A percentile compares a stretch with the other conserved stretches of the same genome.
Evolutionary conservation across 2,888 invertebrate species (phyloP).

Genomic region (Amiota mariae): DNA sequence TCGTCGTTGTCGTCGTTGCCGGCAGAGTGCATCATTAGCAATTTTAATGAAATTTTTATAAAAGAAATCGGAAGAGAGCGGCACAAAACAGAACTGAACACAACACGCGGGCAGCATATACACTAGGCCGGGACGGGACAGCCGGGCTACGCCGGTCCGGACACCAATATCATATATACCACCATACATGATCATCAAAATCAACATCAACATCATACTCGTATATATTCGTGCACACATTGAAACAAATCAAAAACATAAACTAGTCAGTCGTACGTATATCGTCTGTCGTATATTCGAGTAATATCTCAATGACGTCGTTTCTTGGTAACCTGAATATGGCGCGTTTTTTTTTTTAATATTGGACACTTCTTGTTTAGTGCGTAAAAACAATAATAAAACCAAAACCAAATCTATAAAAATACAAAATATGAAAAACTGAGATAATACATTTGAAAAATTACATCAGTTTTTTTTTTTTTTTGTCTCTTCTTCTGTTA

Average conservation of each 20-base stretch:
- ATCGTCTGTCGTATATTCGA: no score
- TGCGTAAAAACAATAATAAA: not conserved
- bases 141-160: not conserved
- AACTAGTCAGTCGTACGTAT: no score
- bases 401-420: not conserved
- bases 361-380: no score
- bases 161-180: no score
- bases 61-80: not conserved
- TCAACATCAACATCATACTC: not conserved
- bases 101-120: not conserved
- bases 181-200: not conserved
- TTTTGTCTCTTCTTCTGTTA: not conserved
- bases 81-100: not conserved
- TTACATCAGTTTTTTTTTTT: slow-evolving; percentile 33
- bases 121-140: not conserved
- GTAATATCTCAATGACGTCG: no score
- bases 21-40: not conserved
- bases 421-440: not conserved
- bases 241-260: not conserved
- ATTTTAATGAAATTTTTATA: not conserved
- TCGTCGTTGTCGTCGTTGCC: no score
- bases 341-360: no score
- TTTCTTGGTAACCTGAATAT: no score
- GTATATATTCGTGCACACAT: not conserved
- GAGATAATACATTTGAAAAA: slow-evolving; percentile 18